Base-by-base conservation (phyloP, 2,797 vertebrate species). In the Anisognathus igniventris region DNA sequence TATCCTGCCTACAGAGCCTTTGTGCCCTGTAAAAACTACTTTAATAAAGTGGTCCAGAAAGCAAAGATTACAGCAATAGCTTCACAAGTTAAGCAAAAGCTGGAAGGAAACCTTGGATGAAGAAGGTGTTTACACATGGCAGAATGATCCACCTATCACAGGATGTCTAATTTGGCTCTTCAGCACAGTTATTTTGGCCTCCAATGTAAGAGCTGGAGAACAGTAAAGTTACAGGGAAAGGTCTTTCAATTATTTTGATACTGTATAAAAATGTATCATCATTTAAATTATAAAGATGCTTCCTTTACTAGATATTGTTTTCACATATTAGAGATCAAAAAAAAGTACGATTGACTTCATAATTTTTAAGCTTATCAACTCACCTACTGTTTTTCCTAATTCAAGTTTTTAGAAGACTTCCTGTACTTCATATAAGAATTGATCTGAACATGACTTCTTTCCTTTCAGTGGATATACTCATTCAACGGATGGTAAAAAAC, bases 151-250 rank as follows among this genome's bases (percentile, higher is more conserved):
- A 33, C 10, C 12, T 37, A 14, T 30, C 30, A 53, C 9, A 33
- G 17, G 7, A 71, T 45, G 12, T 47, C n/a, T 56, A 25, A 80
- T 42, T 8, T 58, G 35, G 40, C 20, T 35, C 39, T 58, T 65
- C n/a, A 54, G 9, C 16, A 27, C 1, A 51, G 24, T 23, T 60
- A 51, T 57, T 80, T 25, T 11, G 5, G 17, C 9, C 25, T 81
- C 19, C 17, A 58, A 9, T 0, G 0, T 1, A 19, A 28, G 5
- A 51, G 40, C 0, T 14, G 75, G 67, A 72, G 31, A 64, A 51
- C 15, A 75, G 40, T 21, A 18, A 83, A 56, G 19, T 37, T 73
- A 76, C 6, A 68, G 10, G 37, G 64, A 70, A 72, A 57, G 17
- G 3, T 42, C 37, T 30, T 83, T 31, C 18, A 72, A 61, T 53